Evolutionary conservation across 2,888 invertebrate species (phyloP).

Genomic region (Norana najaformis): DNA sequence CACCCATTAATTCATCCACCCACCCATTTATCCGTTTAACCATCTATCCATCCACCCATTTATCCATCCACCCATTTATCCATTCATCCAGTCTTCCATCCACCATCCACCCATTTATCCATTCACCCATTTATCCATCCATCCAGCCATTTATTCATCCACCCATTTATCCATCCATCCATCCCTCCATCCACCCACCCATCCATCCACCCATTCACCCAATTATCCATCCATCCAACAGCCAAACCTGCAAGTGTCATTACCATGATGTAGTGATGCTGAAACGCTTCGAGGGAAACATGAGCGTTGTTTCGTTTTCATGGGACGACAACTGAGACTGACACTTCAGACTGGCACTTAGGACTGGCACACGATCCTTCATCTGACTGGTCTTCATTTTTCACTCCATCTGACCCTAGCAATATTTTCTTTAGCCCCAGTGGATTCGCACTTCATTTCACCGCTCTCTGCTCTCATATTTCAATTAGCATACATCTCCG

Average conservation of each 20-base stretch:
- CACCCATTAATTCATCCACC: no score
- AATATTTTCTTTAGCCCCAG: background rate
- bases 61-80: background rate
- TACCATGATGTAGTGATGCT: background rate
- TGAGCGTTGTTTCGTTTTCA: background rate
- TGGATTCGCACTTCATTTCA: background rate
- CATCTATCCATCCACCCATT: no score
- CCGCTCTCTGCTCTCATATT: background rate
- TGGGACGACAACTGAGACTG: background rate
- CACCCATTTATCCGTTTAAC: no score
- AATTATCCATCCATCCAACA: constrained; percentile 1
- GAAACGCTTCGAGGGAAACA: background rate
- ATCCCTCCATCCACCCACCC: background rate
- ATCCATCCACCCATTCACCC: background rate
- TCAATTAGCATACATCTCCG: no score
- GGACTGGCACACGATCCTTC: background rate
- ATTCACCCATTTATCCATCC: background rate
- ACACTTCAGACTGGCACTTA: background rate
- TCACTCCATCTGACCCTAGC: background rate
- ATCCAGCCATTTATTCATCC: background rate
- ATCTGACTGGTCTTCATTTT: background rate
- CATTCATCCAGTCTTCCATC: background rate
- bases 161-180: background rate
- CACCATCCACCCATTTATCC: background rate
- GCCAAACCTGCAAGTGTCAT: no score